Conservation (phyloP, 2,888 invertebrate genomes). For the Keiferia lycopersicella region DNA sequence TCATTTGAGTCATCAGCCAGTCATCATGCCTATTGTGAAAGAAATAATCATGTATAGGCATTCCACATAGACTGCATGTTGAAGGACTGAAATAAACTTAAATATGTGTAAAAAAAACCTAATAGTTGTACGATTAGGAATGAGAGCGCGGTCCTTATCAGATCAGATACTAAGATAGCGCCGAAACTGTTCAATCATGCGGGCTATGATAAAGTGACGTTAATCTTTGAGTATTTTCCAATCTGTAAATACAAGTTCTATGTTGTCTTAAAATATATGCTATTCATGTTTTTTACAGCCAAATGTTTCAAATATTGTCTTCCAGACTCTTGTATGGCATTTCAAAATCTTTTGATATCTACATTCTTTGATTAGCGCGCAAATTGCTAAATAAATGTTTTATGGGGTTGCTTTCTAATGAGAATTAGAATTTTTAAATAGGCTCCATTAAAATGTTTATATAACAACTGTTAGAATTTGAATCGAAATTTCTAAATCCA, state of each 20-base stretch:
- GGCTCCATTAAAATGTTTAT: too few relatives aligned
- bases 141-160: neutral
- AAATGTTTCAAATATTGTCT: neutral
- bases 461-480: too few relatives aligned
- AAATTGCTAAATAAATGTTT: constrained; percentile 3
- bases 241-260: neutral
- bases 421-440: neutral
- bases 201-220: constrained; percentile 9
- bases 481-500: too few relatives aligned
- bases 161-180: constrained; percentile 6
- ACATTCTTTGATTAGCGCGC: neutral
- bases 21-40: too few relatives aligned
- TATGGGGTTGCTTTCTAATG: neutral
- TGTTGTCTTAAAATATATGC: neutral
- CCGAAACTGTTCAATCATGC: neutral
- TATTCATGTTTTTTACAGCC: neutral
- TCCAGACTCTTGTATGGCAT: too few relatives aligned
- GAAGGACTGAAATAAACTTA: neutral
- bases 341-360: neutral
- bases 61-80: neutral
- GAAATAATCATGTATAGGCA: neutral
- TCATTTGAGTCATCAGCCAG: too few relatives aligned
- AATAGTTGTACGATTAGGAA: neutral
- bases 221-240: neutral
- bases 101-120: neutral